These are phyloP conservation scores for Noctuana brunneofusca DNA, from an alignment of 2,888 invertebrate genomes.

Conservation along the genomic window DNA sequence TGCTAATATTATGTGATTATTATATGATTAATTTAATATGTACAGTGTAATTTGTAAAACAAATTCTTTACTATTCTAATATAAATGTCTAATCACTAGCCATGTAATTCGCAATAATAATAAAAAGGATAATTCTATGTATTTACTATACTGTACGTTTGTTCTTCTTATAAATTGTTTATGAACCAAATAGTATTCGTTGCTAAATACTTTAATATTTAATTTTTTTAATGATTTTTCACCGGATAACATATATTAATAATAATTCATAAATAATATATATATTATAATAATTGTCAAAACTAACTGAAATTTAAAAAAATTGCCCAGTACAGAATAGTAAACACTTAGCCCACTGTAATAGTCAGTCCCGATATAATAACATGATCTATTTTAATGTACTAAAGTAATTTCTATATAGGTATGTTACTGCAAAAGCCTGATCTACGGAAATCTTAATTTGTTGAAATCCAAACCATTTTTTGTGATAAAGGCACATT, in stretches of 20 bases:
- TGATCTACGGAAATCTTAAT: slow-evolving; percentile 9
- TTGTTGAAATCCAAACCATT: too few relatives aligned
- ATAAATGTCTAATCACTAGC: slow-evolving; percentile 81
- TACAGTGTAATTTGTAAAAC: slow-evolving; percentile 62
- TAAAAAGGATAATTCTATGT: slow-evolving; percentile 48
- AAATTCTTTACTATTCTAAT: slow-evolving; percentile 62
- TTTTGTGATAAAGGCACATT: too few relatives aligned
- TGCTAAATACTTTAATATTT: not conserved
- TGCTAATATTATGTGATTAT: slow-evolving; percentile 48
- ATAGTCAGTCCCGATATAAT: slow-evolving; percentile 3
- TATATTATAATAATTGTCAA: not conserved
- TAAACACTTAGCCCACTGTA: not conserved
- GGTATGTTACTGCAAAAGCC: not conserved
- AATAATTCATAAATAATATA: not conserved
- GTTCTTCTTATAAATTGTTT: not conserved
- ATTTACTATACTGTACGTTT: slow-evolving; percentile 35
- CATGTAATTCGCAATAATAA: slow-evolving; percentile 75
- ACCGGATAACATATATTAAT: too few relatives aligned
- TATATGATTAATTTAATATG: slow-evolving; percentile 53
- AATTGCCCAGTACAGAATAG: not conserved
- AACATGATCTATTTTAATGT: not conserved
- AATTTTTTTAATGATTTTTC: too few relatives aligned
- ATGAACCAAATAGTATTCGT: not conserved
- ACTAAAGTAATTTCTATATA: not conserved
- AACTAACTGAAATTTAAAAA: not conserved